A percentile compares a stretch with the other conserved stretches of the same genome.
phyloP scores from a whole-genome alignment of 2,113 vertebrate genomes.

The Tylochromis polylepis region DNA sequence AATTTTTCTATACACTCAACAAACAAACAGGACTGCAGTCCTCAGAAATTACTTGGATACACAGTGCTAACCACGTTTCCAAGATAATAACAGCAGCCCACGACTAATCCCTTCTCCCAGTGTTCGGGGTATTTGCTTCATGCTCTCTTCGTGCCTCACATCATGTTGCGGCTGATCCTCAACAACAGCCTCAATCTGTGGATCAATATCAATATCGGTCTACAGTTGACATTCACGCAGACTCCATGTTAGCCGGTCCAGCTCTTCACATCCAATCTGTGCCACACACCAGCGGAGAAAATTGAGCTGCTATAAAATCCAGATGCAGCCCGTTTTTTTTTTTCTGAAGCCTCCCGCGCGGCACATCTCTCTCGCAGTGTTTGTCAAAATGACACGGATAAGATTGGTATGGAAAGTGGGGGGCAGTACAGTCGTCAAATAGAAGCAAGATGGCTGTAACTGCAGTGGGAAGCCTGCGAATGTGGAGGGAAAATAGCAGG shows the following conservation, averaged over 20 bases:
- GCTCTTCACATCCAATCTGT: conserved; percentile 48
- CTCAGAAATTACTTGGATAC: not conserved
- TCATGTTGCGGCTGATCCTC: conserved; percentile 1
- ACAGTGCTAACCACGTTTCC: not conserved
- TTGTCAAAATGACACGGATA: conserved; percentile 38
- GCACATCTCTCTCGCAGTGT: not conserved
- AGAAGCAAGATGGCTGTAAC: conserved; percentile 52
- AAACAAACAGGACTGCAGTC: not conserved
- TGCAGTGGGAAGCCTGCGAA: not conserved
- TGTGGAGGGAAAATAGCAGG: not conserved
- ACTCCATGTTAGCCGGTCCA: conserved; percentile 4
- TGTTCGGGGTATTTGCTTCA: not conserved
- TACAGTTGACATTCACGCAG: conserved; percentile 17
- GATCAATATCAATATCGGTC: conserved; percentile 50
- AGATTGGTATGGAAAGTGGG: conserved; percentile 39
- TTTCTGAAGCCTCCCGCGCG: not conserved
- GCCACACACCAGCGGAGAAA: conserved; percentile 22
- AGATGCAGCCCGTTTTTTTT: conserved; percentile 24
- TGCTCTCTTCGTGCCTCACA: not conserved
- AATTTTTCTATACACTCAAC: not conserved
- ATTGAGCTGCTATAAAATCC: conserved; percentile 54
- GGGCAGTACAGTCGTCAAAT: conserved; percentile 16
- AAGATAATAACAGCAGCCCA: not conserved
- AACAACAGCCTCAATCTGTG: conserved; percentile 20
- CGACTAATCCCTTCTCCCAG: not conserved